Evolutionary conservation across 2,113 vertebrate species (phyloP).

Genomic region (Verasper variegatus): DNA sequence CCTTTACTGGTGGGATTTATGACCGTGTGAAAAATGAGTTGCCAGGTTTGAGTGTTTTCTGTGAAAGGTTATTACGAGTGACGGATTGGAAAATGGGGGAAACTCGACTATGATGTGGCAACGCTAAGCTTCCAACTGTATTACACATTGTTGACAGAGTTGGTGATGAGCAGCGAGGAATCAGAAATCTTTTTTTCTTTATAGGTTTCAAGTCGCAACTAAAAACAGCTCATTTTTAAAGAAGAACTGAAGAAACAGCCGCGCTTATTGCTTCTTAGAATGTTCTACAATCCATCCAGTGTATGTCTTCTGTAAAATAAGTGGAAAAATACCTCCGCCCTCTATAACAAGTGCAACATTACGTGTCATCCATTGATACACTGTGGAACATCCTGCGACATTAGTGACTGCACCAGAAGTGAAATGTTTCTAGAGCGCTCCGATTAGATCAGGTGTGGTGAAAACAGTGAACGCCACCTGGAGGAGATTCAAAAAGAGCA

Average conservation of each 20-base stretch:
- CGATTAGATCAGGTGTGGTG: constrained; percentile 48
- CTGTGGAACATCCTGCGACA: constrained; percentile 22
- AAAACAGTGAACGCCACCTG: constrained; percentile 42
- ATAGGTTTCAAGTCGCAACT: too few relatives aligned
- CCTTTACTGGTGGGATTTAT: background rate
- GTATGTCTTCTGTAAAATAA: too few relatives aligned
- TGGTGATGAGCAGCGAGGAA: too few relatives aligned
- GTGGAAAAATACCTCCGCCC: too few relatives aligned
- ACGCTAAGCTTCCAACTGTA: background rate
- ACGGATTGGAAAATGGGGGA: background rate
- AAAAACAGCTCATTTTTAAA: too few relatives aligned
- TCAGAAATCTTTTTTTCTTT: too few relatives aligned
- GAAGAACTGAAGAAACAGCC: too few relatives aligned
- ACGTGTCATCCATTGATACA: constrained; percentile 16
- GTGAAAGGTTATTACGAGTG: background rate
- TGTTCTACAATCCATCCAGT: background rate
- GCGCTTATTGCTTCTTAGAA: background rate
- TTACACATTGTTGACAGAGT: too few relatives aligned
- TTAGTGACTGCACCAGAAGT: constrained; percentile 28
- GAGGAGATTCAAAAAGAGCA: constrained; percentile 43
- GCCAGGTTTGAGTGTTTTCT: background rate
- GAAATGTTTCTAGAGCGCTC: constrained; percentile 34
- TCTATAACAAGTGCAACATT: constrained; percentile 17
- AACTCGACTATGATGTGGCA: background rate
- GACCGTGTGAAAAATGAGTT: too few relatives aligned